Evolutionary conservation across 2,113 vertebrate genomes (phyloP), one percentile per base, ranked within the genome.

Genomic region (Rostratula benghalensis): DNA sequence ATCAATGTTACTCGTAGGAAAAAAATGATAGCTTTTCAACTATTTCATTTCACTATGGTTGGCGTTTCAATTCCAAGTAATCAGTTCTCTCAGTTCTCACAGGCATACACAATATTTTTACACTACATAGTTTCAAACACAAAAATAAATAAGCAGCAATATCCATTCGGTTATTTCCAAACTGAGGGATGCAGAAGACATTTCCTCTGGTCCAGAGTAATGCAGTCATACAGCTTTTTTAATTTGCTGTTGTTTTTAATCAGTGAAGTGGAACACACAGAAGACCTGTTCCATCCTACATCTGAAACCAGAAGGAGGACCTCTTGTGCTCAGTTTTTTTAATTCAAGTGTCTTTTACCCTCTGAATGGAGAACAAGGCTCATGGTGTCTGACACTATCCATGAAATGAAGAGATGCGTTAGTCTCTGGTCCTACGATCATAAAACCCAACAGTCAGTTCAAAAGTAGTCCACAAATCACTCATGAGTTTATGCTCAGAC

Each of bases 151-250:
- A 86, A 94, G 61, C 50, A 89, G 67, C 59, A 77, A 48, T 89
- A 83, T 53, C 85, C 56, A 78, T 90, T 83, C 70, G 23, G 28
- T 92, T 91, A 87, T 82, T 96, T 93, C 78, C 63, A 81, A 94
- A 90, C 3, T 57, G 61, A 87, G 10, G 43, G 77, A 87, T 51
- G 43, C 41, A 88, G 60, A 80, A 89, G 37, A 57, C 60, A 91
- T 27, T 87, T 87, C 57, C 35, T 83, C 35, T 59, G 54, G 93
- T 84, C 51, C 56, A 63, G 39, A 94, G 61, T 43, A 83, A 87
- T 50, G 30, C 43, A 90, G 41, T 89, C 90, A 43, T 89, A 50
- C 54, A 83, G 57, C 31, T 75, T 81, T 75, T 75, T 39, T 61
- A 30, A 54, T 71, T 81, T 46, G 24, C 60, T 87, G 86, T 87